Evolutionary conservation across 2,888 invertebrate species (phyloP).

Genomic region (Prenolepis imparis): DNA sequence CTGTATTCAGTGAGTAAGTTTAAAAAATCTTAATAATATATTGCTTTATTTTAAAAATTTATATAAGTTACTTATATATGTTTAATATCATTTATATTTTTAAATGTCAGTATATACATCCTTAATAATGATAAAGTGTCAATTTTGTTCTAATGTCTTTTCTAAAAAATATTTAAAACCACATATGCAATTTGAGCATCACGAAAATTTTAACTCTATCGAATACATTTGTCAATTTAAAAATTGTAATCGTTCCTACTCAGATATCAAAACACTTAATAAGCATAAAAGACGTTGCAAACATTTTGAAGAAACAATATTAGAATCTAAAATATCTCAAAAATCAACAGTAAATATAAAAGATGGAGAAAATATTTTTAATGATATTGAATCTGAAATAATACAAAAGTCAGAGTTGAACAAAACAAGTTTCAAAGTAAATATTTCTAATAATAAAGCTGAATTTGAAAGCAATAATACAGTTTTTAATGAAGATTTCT

Average conservation of each 20-base stretch:
- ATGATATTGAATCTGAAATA: neutral
- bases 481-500: neutral
- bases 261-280: neutral
- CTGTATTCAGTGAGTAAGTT: neutral
- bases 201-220: neutral
- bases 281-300: neutral
- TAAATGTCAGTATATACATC: neutral
- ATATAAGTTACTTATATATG: neutral
- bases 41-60: neutral
- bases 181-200: neutral
- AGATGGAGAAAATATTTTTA: neutral
- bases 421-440: neutral
- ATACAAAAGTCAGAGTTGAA: neutral
- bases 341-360: no score
- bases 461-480: neutral
- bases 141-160: neutral
- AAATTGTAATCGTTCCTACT: neutral
- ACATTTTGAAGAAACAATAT: neutral
- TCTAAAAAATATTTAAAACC: neutral
- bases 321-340: no score
- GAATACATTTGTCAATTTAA: slow-evolving; percentile 20
- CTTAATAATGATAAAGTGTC: neutral
- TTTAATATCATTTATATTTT: neutral
- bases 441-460: neutral
- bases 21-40: no score